Conservation (phyloP, 2,888 invertebrate species). For the Yponomeuta plumbellus region DNA sequence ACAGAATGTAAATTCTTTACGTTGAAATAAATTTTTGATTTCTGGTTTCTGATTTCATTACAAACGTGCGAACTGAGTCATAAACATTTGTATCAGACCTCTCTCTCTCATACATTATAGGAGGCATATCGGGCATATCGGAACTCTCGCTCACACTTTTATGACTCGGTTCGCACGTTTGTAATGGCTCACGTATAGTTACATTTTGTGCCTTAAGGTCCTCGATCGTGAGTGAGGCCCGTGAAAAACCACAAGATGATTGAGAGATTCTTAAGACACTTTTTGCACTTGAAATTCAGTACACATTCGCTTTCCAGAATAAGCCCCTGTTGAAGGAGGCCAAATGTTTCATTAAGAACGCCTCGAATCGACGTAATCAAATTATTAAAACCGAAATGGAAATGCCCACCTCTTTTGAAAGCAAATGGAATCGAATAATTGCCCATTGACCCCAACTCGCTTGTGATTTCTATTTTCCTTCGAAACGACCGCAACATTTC, state of each 20-base stretch:
- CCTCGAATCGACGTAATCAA: slow-evolving; percentile 5
- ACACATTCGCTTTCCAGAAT: neutral
- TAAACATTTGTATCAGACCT: no score
- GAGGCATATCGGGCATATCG: no score
- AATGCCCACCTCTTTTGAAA: neutral
- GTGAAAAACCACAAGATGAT: neutral
- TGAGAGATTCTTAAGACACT: neutral
- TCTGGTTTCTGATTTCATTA: no score
- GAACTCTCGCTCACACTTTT: no score
- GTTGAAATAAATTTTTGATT: no score
- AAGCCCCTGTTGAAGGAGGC: neutral
- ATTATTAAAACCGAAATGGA: neutral
- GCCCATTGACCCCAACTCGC: neutral
- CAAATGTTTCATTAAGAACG: neutral
- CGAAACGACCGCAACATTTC: neutral
- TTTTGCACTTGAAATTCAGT: neutral
- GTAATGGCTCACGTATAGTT: no score
- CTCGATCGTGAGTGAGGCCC: neutral
- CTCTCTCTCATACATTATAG: no score
- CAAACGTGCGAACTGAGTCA: no score
- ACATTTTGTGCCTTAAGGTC: no score
- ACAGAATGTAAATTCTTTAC: no score
- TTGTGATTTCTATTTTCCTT: neutral
- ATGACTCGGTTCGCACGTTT: no score
- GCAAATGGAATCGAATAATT: neutral